A percentile compares a stretch with the other conserved stretches of the same genome.
phyloP scores from a whole-genome alignment of 1,140 invertebrate species.

The Neodiprion fabricii region DNA sequence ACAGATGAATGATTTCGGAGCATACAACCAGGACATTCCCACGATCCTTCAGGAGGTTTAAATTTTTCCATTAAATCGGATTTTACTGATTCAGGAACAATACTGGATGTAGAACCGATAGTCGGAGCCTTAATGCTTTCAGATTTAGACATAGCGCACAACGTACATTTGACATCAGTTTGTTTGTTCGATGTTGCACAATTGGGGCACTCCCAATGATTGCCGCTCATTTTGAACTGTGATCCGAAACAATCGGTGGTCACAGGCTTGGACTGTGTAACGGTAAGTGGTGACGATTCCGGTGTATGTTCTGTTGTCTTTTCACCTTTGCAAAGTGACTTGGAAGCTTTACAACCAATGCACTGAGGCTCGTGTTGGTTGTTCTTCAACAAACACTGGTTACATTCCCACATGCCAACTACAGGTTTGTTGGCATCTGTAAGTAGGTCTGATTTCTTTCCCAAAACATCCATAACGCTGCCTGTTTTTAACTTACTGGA shows the following conservation, averaged over 20 bases:
- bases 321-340: slow-evolving; percentile 24
- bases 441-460: slow-evolving; percentile 12
- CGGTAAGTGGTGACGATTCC: not conserved
- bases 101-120: not conserved
- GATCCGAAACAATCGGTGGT: slow-evolving; percentile 56
- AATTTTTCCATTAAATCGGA: slow-evolving; percentile 55
- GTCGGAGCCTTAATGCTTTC: slow-evolving; percentile 44
- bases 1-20: slow-evolving; percentile 66
- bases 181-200: slow-evolving; percentile 73
- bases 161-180: slow-evolving; percentile 66
- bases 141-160: slow-evolving; percentile 67
- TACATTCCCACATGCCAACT: slow-evolving; percentile 62
- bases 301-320: not conserved
- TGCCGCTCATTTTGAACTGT: slow-evolving; percentile 62
- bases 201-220: slow-evolving; percentile 70
- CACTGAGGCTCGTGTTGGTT: slow-evolving; percentile 43
- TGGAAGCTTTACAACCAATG: slow-evolving; percentile 48
- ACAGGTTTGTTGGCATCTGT: not conserved
- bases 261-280: not conserved
- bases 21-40: slow-evolving; percentile 74
- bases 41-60: slow-evolving; percentile 56
- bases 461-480: slow-evolving; percentile 50
- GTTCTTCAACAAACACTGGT: slow-evolving; percentile 55
- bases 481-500: slow-evolving; percentile 41
- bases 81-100: not conserved